Base-by-base conservation (phyloP, 2,888 invertebrate genomes). In the Lycia hirtaria region DNA sequence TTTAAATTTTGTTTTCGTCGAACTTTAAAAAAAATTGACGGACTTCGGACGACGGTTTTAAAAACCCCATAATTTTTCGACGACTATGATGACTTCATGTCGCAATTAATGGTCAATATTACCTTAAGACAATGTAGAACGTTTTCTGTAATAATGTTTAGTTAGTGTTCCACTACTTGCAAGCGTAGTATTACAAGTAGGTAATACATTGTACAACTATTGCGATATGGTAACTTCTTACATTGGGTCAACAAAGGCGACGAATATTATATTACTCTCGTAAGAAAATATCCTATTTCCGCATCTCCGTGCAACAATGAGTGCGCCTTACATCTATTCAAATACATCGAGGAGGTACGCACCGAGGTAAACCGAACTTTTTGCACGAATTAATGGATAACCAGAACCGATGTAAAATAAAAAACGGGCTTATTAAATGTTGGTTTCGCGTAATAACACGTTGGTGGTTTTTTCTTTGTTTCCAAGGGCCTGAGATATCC, bases 231-330 rank as follows among this genome's bases (percentile, higher is more conserved):
- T 76, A 80, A 78, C 78, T 87, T 90, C 89, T 90, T 90, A 80
- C 80, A 64, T 68, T 68, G 70, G 85, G 85, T 86, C 85, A 87
- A 85, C 80, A 90, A 91, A 87, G 80, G 85, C 75, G 73, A 68
- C 72, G 79, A 87, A 92, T 92, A 92, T 92, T 86, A 91, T 90
- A 89, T 92, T 92, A 81, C 92, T 84, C 82, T 83, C 82, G 89
- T 83, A 92, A 92, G 92, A 92, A 92, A 92, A 92, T 92, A 92
- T 92, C 92, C 90, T 81, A 92, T 92, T 92, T 92, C 92, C 92
- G 92, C 90, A 92, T 92, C 91, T 91, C 88, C 88, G 80, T 82
- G 82, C 79, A 91, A 92, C 92, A 92, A 92, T 91, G 87, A 81
- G 78, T 77, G 79, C 85, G 82, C 86, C 85, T 83, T 78, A 81